Conservation (phyloP, 2,888 invertebrate genomes). For the Cylindroiulus punctatus region DNA sequence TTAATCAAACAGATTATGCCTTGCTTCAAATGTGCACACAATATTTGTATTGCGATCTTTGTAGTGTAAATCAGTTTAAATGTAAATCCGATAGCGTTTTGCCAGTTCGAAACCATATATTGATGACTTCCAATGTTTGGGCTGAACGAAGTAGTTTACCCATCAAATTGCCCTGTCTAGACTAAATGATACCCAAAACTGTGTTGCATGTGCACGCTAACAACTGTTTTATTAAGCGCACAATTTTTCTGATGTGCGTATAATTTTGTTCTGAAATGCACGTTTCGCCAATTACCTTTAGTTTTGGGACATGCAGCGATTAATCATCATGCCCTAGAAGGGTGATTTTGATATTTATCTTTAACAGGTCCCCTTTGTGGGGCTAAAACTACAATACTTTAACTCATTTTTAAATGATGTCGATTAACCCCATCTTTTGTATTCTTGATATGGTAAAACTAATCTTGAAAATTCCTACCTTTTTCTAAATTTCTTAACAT, state of each 20-base stretch:
- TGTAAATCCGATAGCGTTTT: too few relatives aligned
- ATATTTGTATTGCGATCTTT: too few relatives aligned
- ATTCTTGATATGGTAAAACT: background rate
- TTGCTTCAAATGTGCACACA: too few relatives aligned
- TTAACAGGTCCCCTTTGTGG: background rate
- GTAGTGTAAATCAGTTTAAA: too few relatives aligned
- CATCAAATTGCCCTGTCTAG: background rate
- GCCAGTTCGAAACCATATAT: too few relatives aligned
- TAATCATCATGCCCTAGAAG: conserved; percentile 29
- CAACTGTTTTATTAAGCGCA: background rate
- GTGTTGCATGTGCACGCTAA: background rate
- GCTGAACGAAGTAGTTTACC: background rate
- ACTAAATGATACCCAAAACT: background rate
- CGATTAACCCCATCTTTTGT: background rate
- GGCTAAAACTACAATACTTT: background rate
- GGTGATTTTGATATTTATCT: background rate
- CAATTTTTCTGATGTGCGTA: background rate
- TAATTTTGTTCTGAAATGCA: background rate
- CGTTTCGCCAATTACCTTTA: conserved; percentile 6
- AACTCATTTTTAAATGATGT: background rate
- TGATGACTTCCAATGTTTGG: too few relatives aligned
- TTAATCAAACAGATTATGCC: too few relatives aligned
- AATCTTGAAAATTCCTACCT: background rate
- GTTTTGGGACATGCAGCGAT: conserved; percentile 2
- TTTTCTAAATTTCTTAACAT: background rate